A percentile compares a stretch with the other conserved stretches of the same genome.
Conservation (phyloP, 2,888 invertebrate genomes). For the Thecocarcelia acutangulata region DNA sequence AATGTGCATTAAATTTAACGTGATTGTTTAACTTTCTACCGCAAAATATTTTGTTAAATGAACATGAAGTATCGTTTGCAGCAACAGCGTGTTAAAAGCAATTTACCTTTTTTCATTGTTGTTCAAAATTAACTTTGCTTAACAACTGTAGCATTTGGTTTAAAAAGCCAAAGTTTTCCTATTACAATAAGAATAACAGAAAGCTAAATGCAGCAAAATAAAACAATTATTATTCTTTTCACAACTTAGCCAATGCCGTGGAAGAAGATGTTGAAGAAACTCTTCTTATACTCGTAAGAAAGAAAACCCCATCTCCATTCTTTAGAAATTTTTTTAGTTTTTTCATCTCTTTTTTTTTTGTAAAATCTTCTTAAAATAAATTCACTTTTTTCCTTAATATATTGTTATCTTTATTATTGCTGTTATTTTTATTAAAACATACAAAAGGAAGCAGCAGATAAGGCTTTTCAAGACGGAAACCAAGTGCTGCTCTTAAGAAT, state of each 20-base stretch:
- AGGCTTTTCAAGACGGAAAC: conserved; percentile 46
- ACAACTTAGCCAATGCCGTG: conserved; percentile 36
- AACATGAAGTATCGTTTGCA: background rate
- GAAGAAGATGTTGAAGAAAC: background rate
- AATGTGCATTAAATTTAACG: no score
- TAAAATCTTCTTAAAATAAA: conserved; percentile 9
- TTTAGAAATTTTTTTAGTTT: conserved; percentile 29
- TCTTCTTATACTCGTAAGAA: conserved; percentile 1
- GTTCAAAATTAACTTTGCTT: background rate
- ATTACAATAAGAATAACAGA: background rate
- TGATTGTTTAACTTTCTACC: background rate
- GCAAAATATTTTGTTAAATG: background rate
- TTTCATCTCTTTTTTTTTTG: background rate
- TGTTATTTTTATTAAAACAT: conserved; percentile 40
- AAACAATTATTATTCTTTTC: conserved; percentile 42
- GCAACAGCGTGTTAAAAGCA: background rate
- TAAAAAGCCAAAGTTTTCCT: background rate
- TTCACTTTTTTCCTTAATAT: conserved; percentile 12
- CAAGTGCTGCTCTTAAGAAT: conserved; percentile 64
- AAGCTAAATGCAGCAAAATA: conserved; percentile 1
- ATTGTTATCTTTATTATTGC: conserved; percentile 26
- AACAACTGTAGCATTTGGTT: conserved; percentile 10
- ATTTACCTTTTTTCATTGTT: conserved; percentile 1
- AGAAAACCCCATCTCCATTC: conserved; percentile 13
- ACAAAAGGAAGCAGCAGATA: conserved; percentile 58